Base-by-base conservation (phyloP, 2,888 invertebrate species). In the Drosophila neonasuta region DNA sequence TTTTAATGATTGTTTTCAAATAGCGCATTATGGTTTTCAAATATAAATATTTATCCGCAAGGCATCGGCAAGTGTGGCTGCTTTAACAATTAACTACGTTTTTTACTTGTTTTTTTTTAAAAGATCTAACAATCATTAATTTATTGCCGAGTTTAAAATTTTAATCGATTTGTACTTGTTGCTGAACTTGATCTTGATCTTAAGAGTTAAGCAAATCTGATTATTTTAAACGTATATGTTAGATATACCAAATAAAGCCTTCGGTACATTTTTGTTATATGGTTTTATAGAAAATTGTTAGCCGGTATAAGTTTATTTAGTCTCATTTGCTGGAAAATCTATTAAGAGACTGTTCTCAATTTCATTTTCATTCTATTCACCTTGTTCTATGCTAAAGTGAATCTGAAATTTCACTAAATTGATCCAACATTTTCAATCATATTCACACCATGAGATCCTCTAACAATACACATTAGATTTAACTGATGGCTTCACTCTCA, bases 1-100 rank as follows among this genome's bases (percentile, higher is more conserved):
- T 42, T 59, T 64, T 42, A 48, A 46, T 60, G 51, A 0, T 13
- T 52, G 61, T 54, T 61, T 54, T 54, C 17, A 41, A 61, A 45
- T 39, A 39, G 39, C 10, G 8, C 9, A 63, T 45, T 51, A 45
- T 15, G 51, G 45, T 9, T 59, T 32, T 6, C 13, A 15, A 30
- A 17, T 10, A 42, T 65, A 48, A 64, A 59, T 58, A 58, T 41
- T 51, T 63, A 55, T 6, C 20, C 20, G 4, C 15, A 30, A 52
- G 20, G 13, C 29, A 13, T 17, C 20, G 55, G 15, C 39, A 30
- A 45, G 36, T 60, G 60, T 8, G 39, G 54, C n/a, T 15, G 30
- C 20, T 39, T 32, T 11, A 46, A 8, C 42, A 3, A 39, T 52
- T 36, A 60, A 46, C n/a, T 30, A 8, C 9, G 15, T 17, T 45